Evolutionary conservation across 2,113 vertebrate genomes (phyloP).

Genomic region (Oceanodroma tethys): DNA sequence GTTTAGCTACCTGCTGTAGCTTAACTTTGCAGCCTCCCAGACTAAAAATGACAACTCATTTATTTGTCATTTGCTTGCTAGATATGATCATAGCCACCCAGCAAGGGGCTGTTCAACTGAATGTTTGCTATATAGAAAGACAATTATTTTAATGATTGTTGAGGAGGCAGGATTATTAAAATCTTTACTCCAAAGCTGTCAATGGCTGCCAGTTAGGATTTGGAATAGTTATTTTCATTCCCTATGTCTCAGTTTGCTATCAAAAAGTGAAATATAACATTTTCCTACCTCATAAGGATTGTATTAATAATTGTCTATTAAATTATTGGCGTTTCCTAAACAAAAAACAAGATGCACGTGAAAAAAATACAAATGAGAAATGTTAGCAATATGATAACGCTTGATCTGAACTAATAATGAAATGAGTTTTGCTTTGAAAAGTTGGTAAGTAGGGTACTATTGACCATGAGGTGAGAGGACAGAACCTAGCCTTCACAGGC

Average conservation of each 20-base stretch:
- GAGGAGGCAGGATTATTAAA: background rate
- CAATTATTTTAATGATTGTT: background rate
- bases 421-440: background rate
- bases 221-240: background rate
- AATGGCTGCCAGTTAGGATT: background rate
- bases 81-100: background rate
- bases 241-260: background rate
- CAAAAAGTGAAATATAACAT: background rate
- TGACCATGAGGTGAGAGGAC: background rate
- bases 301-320: background rate
- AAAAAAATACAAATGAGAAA: background rate
- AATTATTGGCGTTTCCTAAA: background rate
- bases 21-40: background rate
- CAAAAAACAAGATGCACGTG: background rate
- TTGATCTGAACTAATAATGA: background rate
- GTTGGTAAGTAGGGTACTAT: background rate
- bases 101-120: background rate
- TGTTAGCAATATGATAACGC: background rate
- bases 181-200: background rate
- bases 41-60: background rate
- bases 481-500: background rate
- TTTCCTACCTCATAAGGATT: background rate
- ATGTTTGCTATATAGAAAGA: background rate
- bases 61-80: background rate
- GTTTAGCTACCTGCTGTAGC: background rate